Percentiles rank a stretch among this genome's conserved stretches.
Conservation (phyloP, 2,113 vertebrate species). For the Carettochelys insculpta region DNA sequence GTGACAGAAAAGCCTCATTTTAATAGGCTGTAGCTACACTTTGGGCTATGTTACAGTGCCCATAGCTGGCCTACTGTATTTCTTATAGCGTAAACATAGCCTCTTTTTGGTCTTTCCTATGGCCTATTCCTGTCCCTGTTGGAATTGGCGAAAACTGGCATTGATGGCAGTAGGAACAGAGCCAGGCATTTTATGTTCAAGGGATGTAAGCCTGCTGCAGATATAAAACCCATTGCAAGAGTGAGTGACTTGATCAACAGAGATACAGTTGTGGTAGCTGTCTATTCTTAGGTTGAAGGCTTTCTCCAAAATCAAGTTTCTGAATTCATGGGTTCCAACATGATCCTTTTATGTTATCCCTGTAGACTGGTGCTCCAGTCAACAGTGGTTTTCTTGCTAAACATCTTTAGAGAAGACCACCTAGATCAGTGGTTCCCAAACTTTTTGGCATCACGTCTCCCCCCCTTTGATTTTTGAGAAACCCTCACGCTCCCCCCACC, state of each 20-base stretch:
- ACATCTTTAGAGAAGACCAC: neutral
- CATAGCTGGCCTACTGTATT: neutral
- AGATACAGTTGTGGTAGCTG: neutral
- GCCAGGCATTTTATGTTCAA: neutral
- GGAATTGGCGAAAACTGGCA: neutral
- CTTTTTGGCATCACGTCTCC: no score
- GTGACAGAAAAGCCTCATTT: neutral
- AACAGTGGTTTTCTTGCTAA: neutral
- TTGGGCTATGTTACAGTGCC: neutral
- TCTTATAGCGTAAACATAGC: neutral
- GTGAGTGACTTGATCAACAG: neutral
- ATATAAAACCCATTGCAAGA: neutral
- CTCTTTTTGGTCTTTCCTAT: neutral
- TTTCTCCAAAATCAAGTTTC: neutral
- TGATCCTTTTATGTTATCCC: neutral
- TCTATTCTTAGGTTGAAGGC: neutral
- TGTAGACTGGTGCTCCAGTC: neutral
- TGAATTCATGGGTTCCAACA: neutral
- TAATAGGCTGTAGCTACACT: neutral
- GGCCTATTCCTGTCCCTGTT: neutral
- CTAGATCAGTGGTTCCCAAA: no score
- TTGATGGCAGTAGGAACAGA: rapidly evolving
- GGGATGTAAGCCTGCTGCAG: neutral
- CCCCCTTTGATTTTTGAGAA: no score
- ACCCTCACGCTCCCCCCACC: no score